Base-by-base conservation (phyloP, 2,797 vertebrate species). In the Siniperca scherzeri region DNA sequence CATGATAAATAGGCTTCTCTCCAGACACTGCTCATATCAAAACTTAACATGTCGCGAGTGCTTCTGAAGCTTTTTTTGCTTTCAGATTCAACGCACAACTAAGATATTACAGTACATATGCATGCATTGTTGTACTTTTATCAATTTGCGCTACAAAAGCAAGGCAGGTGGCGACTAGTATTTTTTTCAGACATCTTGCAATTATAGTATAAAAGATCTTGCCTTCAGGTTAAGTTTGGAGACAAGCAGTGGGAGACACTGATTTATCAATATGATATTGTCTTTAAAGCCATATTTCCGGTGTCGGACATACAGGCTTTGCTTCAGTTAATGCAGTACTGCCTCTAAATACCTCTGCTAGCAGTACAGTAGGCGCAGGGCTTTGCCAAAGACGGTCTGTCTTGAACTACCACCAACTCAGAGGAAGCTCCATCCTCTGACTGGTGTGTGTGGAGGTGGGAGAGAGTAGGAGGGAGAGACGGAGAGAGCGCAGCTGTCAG, bases 61-160 rank as follows among this genome's bases (percentile, higher is more conserved):
- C 90, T 82, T 78, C 80, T 88, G 82, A 88, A 75, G 82, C 55
- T 78, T 85, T 74, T 59, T 77, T 70, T 81, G 65, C 77, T 84
- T 80, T 80, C 56, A 87, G 88, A 87, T 81, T 88, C 83, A 78
- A 89, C 78, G 88, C 90, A 93, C 91, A 91, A 91, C 90, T 91
- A 93, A 92, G 91, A 92, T 88, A 89, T 91, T 77, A 83, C 55
- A 83, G 70, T 71, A 94, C 91, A 87, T 90, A 82, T 87, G 88
- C 95, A 95, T 96, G 95, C 94, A 93, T 93, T 88, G 89, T 89
- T 86, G 78, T 86, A 86, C 75, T 92, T 88, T 73, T 76, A 80
- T 89, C 75, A 79, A 38, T 76, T 85, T 87, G 77, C 79, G 74
- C 87, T 93, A 94, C 86, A 90, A 96, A 95, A 95, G 92, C 94